phyloP scores from a whole-genome alignment of 2,888 invertebrate genomes.

The Pseudococcus viburni region DNA sequence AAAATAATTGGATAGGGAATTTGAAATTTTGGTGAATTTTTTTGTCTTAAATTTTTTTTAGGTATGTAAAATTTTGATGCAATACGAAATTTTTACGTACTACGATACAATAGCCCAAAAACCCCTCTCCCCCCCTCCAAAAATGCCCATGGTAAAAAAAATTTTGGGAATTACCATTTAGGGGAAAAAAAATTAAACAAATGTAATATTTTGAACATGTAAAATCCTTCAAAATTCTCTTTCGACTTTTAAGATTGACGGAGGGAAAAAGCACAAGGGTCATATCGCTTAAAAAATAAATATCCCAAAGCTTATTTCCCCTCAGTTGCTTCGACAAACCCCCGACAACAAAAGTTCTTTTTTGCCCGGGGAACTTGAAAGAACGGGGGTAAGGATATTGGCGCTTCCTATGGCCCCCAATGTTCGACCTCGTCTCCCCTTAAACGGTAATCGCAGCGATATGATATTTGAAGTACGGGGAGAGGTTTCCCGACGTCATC shows the following conservation, averaged over 20 bases:
- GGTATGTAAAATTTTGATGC: too few species aligned
- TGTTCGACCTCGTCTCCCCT: constrained; percentile 32
- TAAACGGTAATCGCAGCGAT: constrained; percentile 47
- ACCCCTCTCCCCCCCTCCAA: too few species aligned
- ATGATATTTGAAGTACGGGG: constrained; percentile 57
- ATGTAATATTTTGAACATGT: constrained; percentile 51
- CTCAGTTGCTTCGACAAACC: constrained; percentile 66
- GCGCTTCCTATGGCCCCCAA: constrained; percentile 40
- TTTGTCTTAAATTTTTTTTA: too few species aligned
- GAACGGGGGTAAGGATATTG: constrained; percentile 64
- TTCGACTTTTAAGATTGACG: constrained; percentile 59
- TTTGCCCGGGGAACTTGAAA: constrained; percentile 63
- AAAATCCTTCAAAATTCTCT: constrained; percentile 65
- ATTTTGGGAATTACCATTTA: constrained; percentile 25
- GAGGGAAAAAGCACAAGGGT: constrained; percentile 38
- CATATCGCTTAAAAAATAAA: constrained; percentile 63
- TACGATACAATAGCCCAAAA: too few species aligned
- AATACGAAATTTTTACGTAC: too few species aligned
- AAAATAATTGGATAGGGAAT: too few species aligned
- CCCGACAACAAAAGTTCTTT: constrained; percentile 62
- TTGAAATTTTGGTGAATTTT: too few species aligned
- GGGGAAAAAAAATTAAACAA: constrained; percentile 11
- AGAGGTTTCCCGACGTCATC: constrained; percentile 46
- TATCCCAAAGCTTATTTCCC: constrained; percentile 64
- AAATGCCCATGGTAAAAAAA: background rate